A percentile compares a stretch with the other conserved stretches of the same genome.
phyloP scores from a whole-genome alignment of 2,888 invertebrate species.

The Ptilodon capucinus region DNA sequence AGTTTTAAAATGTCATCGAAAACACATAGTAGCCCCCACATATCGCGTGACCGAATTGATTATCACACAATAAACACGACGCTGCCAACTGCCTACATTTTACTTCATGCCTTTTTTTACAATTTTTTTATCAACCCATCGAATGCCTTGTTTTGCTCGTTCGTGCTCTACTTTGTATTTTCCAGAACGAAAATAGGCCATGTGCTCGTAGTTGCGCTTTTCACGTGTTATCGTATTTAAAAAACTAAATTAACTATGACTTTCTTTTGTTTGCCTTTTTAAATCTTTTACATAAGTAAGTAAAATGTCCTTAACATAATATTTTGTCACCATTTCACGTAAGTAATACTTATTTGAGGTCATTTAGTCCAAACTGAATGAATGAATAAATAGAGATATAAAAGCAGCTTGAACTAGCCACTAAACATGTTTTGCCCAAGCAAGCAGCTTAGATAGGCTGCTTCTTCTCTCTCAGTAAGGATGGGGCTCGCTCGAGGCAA shows the following conservation, averaged over 20 bases:
- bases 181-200: conserved; percentile 2
- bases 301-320: too few relatives aligned
- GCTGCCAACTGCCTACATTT: conserved; percentile 38
- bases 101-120: conserved; percentile 35
- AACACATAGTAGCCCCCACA: not conserved
- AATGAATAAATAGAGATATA: too few relatives aligned
- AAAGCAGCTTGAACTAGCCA: too few relatives aligned
- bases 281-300: too few relatives aligned
- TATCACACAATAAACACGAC: conserved; percentile 57
- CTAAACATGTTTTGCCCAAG: too few relatives aligned
- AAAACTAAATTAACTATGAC: not conserved
- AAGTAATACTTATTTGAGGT: too few relatives aligned
- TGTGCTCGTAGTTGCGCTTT: not conserved
- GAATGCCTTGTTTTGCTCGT: conserved; percentile 9
- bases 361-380: too few relatives aligned
- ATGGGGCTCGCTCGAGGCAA: too few relatives aligned
- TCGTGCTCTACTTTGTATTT: conserved; percentile 11
- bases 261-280: too few relatives aligned
- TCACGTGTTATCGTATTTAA: not conserved
- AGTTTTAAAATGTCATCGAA: not conserved
- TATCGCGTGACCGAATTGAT: conserved; percentile 59
- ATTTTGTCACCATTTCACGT: too few relatives aligned
- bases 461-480: too few relatives aligned
- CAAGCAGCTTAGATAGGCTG: too few relatives aligned
- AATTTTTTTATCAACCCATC: conserved; percentile 17